A percentile compares a stretch with the other conserved stretches of the same genome.
Conservation (phyloP, 1,140 invertebrate species). For the Aphelinus certus region DNA sequence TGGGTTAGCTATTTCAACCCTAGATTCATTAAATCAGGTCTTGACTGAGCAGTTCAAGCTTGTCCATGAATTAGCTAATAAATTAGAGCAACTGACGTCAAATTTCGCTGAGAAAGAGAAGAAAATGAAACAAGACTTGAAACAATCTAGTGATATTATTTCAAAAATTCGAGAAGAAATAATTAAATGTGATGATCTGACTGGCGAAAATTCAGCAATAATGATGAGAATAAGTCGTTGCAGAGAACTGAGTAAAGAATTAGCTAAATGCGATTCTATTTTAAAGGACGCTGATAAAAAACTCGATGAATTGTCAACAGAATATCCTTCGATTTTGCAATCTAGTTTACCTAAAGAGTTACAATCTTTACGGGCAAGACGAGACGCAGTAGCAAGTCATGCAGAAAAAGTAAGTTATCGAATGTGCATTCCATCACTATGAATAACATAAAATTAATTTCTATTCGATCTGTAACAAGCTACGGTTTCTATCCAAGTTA, state of each 20-base stretch:
- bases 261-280: slow-evolving; percentile 68
- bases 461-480: too few relatives aligned
- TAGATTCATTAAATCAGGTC: slow-evolving; percentile 75
- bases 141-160: slow-evolving; percentile 74
- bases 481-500: too few relatives aligned
- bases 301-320: slow-evolving; percentile 68
- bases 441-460: too few relatives aligned
- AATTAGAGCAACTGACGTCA: slow-evolving; percentile 77
- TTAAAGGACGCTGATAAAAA: slow-evolving; percentile 71
- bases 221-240: slow-evolving; percentile 80
- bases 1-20: slow-evolving; percentile 73
- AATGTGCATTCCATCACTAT: not conserved
- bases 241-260: slow-evolving; percentile 74
- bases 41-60: slow-evolving; percentile 83
- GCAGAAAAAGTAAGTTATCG: slow-evolving; percentile 72
- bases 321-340: slow-evolving; percentile 83
- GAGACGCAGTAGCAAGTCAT: slow-evolving; percentile 77
- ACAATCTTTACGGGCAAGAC: slow-evolving; percentile 79
- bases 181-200: slow-evolving; percentile 90
- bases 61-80: slow-evolving; percentile 77
- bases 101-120: slow-evolving; percentile 80
- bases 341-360: slow-evolving; percentile 82
- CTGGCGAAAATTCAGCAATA: slow-evolving; percentile 86
- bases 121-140: slow-evolving; percentile 76
- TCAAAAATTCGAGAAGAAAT: slow-evolving; percentile 84